Evolutionary conservation across 2,113 vertebrate genomes (phyloP).

Genomic region (Zosterops lateralis): DNA sequence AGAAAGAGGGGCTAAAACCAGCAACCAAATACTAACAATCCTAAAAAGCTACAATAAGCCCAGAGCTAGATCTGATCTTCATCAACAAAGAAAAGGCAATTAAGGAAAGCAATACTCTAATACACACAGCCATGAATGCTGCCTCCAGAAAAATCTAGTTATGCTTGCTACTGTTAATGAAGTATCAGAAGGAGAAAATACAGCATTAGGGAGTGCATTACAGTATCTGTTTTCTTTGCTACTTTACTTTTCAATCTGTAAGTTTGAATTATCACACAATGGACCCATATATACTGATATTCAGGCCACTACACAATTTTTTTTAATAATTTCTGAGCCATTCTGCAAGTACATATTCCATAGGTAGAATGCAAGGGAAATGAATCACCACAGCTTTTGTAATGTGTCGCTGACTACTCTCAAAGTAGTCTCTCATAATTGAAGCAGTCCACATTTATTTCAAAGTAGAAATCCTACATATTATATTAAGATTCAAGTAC

Average conservation of each 20-base stretch:
- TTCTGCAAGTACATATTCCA: background rate
- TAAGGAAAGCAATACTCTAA: slow-evolving; percentile 5
- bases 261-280: background rate
- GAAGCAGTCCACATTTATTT: background rate
- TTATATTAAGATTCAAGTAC: background rate
- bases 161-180: background rate
- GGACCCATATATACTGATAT: background rate
- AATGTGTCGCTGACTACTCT: background rate
- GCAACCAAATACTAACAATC: background rate
- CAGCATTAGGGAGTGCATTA: background rate
- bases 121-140: background rate
- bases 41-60: background rate
- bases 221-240: background rate
- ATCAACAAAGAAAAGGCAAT: slow-evolving; percentile 2
- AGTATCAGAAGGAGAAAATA: background rate
- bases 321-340: background rate
- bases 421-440: background rate
- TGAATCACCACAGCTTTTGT: background rate
- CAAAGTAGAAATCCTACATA: background rate
- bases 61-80: slow-evolving; percentile 19
- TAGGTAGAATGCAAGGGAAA: background rate
- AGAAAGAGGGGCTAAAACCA: background rate
- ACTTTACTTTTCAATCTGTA: background rate
- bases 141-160: slow-evolving; percentile 28
- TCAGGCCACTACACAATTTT: fast-evolving